Evolutionary conservation across 2,113 vertebrate species (phyloP).

Genomic region (Naja naja): DNA sequence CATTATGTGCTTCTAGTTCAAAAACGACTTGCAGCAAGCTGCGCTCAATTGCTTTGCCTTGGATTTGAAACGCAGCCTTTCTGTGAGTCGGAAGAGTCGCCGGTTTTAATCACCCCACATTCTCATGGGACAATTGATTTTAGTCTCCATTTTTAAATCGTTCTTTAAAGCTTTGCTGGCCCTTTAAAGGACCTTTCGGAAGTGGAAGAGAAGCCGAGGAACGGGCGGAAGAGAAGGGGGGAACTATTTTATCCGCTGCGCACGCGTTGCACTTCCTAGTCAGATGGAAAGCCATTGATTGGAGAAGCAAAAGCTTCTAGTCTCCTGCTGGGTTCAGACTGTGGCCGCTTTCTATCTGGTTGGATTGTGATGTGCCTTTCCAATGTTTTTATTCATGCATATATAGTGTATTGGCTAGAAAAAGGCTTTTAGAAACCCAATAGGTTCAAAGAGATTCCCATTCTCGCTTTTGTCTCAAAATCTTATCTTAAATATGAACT

Average conservation of each 20-base stretch:
- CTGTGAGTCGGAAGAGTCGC: not conserved
- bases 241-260: not conserved
- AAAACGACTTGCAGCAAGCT: not conserved
- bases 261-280: not conserved
- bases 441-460: not conserved
- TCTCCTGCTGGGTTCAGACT: not conserved
- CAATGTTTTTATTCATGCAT: not conserved
- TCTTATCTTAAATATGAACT: not conserved
- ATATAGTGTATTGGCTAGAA: not conserved
- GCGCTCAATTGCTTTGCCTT: not conserved
- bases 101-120: not conserved
- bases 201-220: not conserved
- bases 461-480: not conserved
- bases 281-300: too few relatives aligned
- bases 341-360: not conserved
- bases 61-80: not conserved
- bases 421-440: not conserved
- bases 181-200: not conserved
- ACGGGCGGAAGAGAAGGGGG: too few relatives aligned
- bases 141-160: not conserved
- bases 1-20: not conserved
- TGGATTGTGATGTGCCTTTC: not conserved
- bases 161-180: not conserved
- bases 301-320: too few relatives aligned
- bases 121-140: not conserved